Evolutionary conservation across 2,797 vertebrate genomes (phyloP).

Genomic region (Thripadectes ignobilis): DNA sequence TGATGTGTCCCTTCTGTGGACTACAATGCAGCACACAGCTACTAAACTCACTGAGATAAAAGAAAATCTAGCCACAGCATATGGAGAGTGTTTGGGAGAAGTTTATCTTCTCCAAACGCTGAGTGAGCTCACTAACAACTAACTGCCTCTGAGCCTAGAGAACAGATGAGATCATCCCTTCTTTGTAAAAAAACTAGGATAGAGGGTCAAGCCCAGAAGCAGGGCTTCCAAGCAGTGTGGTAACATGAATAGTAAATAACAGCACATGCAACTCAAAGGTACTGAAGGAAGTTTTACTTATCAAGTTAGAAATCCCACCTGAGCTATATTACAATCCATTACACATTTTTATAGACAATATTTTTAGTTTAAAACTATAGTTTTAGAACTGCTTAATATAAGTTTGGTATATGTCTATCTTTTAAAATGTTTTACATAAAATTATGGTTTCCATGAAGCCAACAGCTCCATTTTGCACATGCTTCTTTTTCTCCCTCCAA

Average conservation of each 20-base stretch:
- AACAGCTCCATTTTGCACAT: not conserved
- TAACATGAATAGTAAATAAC: not conserved
- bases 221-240: not conserved
- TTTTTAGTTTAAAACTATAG: not conserved
- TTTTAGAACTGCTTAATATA: not conserved
- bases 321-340: not conserved
- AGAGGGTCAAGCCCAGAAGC: not conserved
- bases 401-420: not conserved
- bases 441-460: not conserved
- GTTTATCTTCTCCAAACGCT: conserved; percentile 3
- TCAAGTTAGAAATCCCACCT: not conserved
- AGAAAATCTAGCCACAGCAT: not conserved
- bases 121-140: not conserved
- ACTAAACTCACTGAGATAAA: not conserved
- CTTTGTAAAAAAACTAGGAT: not conserved
- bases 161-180: conserved; percentile 19
- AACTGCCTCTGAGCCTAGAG: not conserved
- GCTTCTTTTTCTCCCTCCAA: not conserved
- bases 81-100: not conserved
- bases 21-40: not conserved
- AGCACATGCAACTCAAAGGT: not conserved
- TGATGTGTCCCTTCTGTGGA: not conserved
- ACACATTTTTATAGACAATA: not conserved
- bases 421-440: not conserved
- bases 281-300: not conserved